Conservation (phyloP, 2,888 invertebrate species). For the Hyalella azteca region DNA sequence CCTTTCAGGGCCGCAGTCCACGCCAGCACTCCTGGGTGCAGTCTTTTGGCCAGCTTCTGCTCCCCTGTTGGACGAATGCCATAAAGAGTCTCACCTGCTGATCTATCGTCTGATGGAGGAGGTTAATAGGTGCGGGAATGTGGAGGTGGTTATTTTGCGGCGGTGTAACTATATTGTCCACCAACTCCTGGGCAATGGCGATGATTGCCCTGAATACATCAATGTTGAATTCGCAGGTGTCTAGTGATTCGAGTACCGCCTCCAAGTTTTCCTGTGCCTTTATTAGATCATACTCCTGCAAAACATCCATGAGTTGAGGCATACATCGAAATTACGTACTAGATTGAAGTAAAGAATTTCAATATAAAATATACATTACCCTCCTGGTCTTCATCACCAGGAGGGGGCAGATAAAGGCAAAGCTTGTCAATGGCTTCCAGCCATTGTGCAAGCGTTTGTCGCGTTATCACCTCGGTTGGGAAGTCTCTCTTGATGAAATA, state of each 20-base stretch:
- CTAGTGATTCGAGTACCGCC: conserved; percentile 91
- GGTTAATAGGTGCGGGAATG: conserved; percentile 94
- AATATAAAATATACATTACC: too few species aligned
- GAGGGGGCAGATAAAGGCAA: too few species aligned
- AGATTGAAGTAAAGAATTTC: too few species aligned
- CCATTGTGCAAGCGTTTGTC: too few species aligned
- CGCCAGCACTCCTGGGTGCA: conserved; percentile 93
- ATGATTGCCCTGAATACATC: conserved; percentile 91
- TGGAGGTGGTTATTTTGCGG: too few species aligned
- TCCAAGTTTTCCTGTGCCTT: conserved; percentile 96
- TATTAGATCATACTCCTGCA: conserved; percentile 82
- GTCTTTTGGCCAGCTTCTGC: too few species aligned
- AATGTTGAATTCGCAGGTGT: conserved; percentile 96
- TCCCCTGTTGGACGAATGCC: too few species aligned
- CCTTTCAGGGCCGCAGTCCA: conserved; percentile 94
- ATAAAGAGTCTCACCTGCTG: conserved; percentile 73
- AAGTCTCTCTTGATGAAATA: too few species aligned
- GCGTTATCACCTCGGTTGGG: too few species aligned
- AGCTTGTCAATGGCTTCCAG: too few species aligned
- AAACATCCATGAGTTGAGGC: conserved; percentile 56
- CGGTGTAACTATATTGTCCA: conserved; percentile 98
- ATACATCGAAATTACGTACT: too few species aligned
- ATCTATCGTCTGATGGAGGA: conserved; percentile 95
- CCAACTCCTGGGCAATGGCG: conserved; percentile 93
- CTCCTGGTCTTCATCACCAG: too few species aligned